Conservation (phyloP, 2,888 invertebrate genomes). For the Drosophila quinaria region DNA sequence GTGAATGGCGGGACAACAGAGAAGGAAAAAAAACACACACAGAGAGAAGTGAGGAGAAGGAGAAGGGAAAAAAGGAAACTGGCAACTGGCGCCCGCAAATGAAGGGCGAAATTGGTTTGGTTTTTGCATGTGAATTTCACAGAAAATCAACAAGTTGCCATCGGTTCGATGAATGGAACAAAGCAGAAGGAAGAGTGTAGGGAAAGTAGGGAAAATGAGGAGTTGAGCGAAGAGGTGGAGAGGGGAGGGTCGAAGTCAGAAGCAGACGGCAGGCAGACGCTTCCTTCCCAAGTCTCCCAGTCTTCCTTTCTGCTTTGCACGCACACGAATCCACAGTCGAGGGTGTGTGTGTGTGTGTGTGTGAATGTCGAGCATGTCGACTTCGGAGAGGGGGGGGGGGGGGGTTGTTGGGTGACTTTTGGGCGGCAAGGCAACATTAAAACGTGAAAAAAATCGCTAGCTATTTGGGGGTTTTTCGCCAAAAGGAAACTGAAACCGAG, state of each 20-base stretch:
- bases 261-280: slow-evolving; percentile 78
- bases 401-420: not conserved
- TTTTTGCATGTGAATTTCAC: slow-evolving; percentile 78
- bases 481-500: slow-evolving; percentile 65
- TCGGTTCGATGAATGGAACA: slow-evolving; percentile 75
- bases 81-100: slow-evolving; percentile 66
- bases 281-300: slow-evolving; percentile 49
- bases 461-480: slow-evolving; percentile 74
- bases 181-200: slow-evolving; percentile 13
- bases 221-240: not conserved
- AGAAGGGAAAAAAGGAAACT: slow-evolving; percentile 5
- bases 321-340: slow-evolving; percentile 57
- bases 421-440: slow-evolving; percentile 61
- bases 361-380: slow-evolving; percentile 34
- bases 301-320: slow-evolving; percentile 48
- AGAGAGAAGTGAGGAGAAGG: slow-evolving; percentile 6
- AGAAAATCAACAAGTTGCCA: slow-evolving; percentile 84
- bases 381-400: slow-evolving; percentile 11
- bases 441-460: slow-evolving; percentile 79
- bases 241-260: slow-evolving; percentile 43
- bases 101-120: slow-evolving; percentile 81
- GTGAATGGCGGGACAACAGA: slow-evolving; percentile 30
- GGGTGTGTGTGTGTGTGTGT: slow-evolving; percentile 44
- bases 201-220: not conserved
- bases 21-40: slow-evolving; percentile 12